Evolutionary conservation across 2,113 vertebrate genomes (phyloP).

Genomic region (Pollimyrus isidori): DNA sequence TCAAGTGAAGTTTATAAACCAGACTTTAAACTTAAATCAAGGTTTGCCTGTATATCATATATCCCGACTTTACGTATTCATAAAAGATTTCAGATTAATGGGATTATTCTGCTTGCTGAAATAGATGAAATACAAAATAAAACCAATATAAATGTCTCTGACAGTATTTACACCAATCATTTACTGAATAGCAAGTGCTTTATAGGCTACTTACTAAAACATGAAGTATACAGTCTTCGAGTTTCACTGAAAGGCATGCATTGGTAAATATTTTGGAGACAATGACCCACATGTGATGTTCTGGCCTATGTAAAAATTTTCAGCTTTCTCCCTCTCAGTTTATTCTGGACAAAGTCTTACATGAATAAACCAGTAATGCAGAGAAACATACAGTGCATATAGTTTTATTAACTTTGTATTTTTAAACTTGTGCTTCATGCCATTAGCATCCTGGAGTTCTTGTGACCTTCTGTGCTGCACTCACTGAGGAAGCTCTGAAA

Average conservation of each 20-base stretch:
- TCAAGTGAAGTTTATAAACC: neutral
- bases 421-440: neutral
- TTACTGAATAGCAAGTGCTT: neutral
- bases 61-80: neutral
- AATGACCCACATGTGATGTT: too few relatives aligned
- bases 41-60: neutral
- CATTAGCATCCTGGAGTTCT: neutral
- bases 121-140: neutral
- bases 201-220: neutral
- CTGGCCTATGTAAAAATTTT: too few relatives aligned
- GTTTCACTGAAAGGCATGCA: too few relatives aligned
- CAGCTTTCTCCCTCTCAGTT: too few relatives aligned
- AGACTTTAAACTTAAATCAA: neutral
- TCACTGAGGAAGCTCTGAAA: slow-evolving; percentile 13
- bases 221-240: neutral
- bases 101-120: neutral
- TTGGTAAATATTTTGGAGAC: too few relatives aligned
- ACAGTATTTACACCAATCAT: neutral
- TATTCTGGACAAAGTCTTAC: neutral
- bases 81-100: neutral
- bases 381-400: neutral
- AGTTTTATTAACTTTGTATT: neutral
- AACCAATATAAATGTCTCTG: neutral
- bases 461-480: neutral
- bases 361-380: neutral